Conservation (phyloP, 2,113 vertebrate genomes). For the Lophius piscatorius region DNA sequence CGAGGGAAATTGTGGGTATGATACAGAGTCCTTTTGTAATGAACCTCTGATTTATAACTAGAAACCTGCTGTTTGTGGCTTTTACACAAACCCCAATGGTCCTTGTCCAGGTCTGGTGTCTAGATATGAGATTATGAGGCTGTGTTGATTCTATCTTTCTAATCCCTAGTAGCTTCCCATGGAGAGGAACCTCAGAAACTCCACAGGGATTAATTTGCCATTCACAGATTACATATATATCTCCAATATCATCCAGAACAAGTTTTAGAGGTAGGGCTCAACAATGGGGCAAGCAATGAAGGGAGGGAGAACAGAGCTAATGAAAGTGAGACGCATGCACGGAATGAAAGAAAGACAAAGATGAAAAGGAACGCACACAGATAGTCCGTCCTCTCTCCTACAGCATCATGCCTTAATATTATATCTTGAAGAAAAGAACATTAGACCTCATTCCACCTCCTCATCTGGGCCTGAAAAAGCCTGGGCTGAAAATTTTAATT, state of each 20-base stretch:
- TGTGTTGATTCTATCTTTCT: conserved; percentile 71
- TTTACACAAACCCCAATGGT: conserved; percentile 55
- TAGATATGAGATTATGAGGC: conserved; percentile 68
- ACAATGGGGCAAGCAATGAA: conserved; percentile 33
- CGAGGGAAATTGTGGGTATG: not conserved
- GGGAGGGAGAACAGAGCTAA: conserved; percentile 24
- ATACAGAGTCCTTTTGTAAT: not conserved
- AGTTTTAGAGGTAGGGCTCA: conserved; percentile 46
- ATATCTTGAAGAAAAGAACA: conserved; percentile 87
- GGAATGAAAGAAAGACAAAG: conserved; percentile 55
- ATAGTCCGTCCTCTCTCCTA: conserved; percentile 70
- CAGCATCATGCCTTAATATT: conserved; percentile 85
- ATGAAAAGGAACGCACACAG: conserved; percentile 58
- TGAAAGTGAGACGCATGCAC: conserved; percentile 11
- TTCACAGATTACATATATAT: conserved; percentile 73
- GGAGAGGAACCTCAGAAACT: conserved; percentile 58
- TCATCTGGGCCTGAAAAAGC: conserved; percentile 97
- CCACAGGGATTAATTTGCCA: conserved; percentile 73
- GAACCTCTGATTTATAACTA: conserved; percentile 21
- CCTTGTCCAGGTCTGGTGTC: conserved; percentile 56
- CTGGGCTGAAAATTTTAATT: conserved; percentile 99
- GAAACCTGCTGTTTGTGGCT: conserved; percentile 53
- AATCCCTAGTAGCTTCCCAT: conserved; percentile 68
- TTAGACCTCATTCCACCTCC: conserved; percentile 95
- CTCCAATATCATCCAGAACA: conserved; percentile 63